Conservation (phyloP, 2,113 vertebrate species). For the Lampris megalopsis region DNA sequence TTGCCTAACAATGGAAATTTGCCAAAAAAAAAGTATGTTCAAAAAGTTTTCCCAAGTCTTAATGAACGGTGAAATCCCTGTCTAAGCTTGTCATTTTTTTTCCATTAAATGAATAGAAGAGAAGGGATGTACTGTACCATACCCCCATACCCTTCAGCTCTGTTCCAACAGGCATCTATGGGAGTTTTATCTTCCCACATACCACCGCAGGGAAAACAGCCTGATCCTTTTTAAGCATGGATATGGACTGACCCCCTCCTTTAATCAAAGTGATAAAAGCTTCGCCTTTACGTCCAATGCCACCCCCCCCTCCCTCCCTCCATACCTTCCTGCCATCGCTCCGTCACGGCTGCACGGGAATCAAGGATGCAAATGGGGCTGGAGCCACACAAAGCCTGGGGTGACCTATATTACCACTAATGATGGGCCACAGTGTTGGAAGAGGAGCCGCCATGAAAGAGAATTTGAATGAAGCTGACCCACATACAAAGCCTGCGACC, state of each 20-base stretch:
- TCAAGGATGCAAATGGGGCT: conserved; percentile 85
- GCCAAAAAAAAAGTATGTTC: too few species aligned
- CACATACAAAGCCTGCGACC: conserved; percentile 84
- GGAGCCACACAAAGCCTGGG: conserved; percentile 81
- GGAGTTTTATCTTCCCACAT: conserved; percentile 58
- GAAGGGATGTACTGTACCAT: neutral
- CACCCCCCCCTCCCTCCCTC: conserved; percentile 46
- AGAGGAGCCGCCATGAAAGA: conserved; percentile 84
- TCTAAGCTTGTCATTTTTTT: conserved; percentile 1
- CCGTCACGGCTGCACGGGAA: conserved; percentile 69
- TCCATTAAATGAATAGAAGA: conserved; percentile 5
- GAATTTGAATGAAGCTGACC: conserved; percentile 88
- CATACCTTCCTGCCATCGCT: conserved; percentile 68
- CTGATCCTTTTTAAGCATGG: conserved; percentile 69
- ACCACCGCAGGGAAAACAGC: conserved; percentile 64
- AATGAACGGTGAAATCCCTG: too few species aligned
- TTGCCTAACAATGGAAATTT: too few species aligned
- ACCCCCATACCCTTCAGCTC: neutral
- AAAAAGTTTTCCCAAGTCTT: too few species aligned
- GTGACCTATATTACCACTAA: conserved; percentile 87
- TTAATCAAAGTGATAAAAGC: conserved; percentile 81
- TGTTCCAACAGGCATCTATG: conserved; percentile 54
- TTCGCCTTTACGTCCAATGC: conserved; percentile 71
- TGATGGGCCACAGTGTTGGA: conserved; percentile 82
- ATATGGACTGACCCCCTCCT: conserved; percentile 73